Base-by-base conservation (phyloP, 2,888 invertebrate species). In the Zhengitettix transpicula region DNA sequence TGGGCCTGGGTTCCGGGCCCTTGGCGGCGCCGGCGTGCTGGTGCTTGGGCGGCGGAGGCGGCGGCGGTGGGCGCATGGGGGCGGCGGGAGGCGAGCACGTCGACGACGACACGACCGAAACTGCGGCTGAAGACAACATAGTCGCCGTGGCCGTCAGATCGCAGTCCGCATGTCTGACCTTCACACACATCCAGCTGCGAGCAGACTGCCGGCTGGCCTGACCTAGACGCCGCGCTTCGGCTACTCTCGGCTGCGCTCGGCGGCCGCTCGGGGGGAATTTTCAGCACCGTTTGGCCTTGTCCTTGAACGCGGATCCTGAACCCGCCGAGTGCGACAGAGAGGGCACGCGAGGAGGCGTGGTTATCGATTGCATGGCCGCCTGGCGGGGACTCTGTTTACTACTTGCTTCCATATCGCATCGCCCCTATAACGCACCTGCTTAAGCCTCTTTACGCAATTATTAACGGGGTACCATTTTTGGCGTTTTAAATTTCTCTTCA, bases 51-150 rank as follows among this genome's bases (percentile, higher is more conserved):
- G 74, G 75, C 0, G 76, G 75, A n/a, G 73, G 77, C 12, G 78
- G 77, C 14, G 79, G 74, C 73, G 75, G 75, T 40, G 40, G 14
- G 40, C 14, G 55, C 28, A 40, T 89, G 65, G 89, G 89, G 89
- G 67, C 89, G 89, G 76, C 89, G 89, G 66, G 88, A 86, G 63
- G 61, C 16, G 62, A 59, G 47, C 59, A 61, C 59, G 62, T 61
- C 40, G 62, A 62, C 51, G 62, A 62, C 3, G 62, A 62, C 52
- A 62, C 62, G 44, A 64, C 59, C 15, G 75, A 11, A 74, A 75
- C 0, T 76, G 75, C 16, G 73, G 77, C 12, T 78, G 77, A 14
- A 74, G 52, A 75, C 73, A 69, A 66, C 64, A 65, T 63, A 64
- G 66, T 65, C 63, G 63, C 63, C 54, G 65, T 60, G 61, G 65